phyloP scores from a whole-genome alignment of 2,888 invertebrate genomes.

The Brenthis ino region DNA sequence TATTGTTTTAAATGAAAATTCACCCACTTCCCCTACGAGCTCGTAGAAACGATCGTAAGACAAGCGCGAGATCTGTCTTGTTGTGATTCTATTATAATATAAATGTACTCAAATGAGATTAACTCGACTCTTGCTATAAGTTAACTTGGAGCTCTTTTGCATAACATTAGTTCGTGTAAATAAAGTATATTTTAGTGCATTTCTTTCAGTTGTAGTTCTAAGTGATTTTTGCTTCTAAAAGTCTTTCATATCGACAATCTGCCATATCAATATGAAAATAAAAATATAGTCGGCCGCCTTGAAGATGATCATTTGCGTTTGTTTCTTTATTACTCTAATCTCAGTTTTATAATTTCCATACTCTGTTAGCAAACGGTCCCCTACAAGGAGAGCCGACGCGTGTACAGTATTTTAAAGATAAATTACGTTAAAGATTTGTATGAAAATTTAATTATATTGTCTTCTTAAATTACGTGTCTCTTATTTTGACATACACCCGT shows the following conservation, averaged over 20 bases:
- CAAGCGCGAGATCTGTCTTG: conserved; percentile 65
- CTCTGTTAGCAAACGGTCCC: conserved; percentile 62
- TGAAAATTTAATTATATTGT: conserved; percentile 87
- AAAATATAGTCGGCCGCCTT: conserved; percentile 64
- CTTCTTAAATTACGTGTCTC: conserved; percentile 71
- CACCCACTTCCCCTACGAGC: conserved; percentile 1
- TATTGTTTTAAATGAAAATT: neutral
- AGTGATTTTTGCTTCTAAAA: conserved; percentile 68
- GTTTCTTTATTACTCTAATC: conserved; percentile 37
- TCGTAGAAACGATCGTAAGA: conserved; percentile 11
- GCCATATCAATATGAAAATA: conserved; percentile 85
- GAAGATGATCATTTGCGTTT: conserved; percentile 65
- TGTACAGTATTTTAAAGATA: conserved; percentile 91
- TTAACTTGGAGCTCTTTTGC: conserved; percentile 56
- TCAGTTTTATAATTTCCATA: conserved; percentile 40
- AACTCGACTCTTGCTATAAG: conserved; percentile 60
- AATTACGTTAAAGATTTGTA: conserved; percentile 91
- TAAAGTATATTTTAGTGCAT: conserved; percentile 70
- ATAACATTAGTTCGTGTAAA: conserved; percentile 64
- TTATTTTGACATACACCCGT: conserved; percentile 38
- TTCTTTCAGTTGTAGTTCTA: conserved; percentile 67
- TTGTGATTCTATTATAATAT: conserved; percentile 66
- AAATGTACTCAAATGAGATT: conserved; percentile 79
- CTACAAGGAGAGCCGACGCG: conserved; percentile 65
- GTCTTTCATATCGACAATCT: conserved; percentile 86